Conservation (phyloP, 2,888 invertebrate species). For the Epistrophe grossulariae region DNA sequence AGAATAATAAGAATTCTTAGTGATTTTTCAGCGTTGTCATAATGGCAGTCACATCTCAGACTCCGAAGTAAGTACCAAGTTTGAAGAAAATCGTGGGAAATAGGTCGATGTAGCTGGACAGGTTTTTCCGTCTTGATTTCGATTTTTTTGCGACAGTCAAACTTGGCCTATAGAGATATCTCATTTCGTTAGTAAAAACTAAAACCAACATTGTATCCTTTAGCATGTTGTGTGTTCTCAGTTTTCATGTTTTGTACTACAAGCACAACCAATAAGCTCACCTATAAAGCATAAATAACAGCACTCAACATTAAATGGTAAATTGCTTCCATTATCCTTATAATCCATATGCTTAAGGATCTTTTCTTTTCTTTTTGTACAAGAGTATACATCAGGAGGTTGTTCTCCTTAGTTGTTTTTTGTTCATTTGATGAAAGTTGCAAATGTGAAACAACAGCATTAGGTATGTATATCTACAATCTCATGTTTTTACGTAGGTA, state of each 20-base stretch:
- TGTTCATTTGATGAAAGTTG: not conserved
- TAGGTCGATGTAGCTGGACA: too few relatives aligned
- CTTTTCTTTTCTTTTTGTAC: not conserved
- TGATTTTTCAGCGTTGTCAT: too few relatives aligned
- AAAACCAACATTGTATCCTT: not conserved
- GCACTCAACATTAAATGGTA: constrained; percentile 4
- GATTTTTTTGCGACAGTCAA: too few relatives aligned
- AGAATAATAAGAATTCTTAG: too few relatives aligned
- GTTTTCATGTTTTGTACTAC: not conserved
- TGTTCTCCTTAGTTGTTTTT: not conserved
- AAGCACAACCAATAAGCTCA: not conserved
- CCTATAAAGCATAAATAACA: not conserved
- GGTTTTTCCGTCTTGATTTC: too few relatives aligned
- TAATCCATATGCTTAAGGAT: not conserved
- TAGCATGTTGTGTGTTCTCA: not conserved
- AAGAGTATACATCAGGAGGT: not conserved
- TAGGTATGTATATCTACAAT: not conserved
- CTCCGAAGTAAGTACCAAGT: too few relatives aligned
- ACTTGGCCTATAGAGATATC: not conserved
- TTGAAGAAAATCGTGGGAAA: too few relatives aligned
- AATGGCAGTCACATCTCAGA: too few relatives aligned
- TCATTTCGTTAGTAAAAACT: not conserved
- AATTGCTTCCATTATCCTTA: constrained; percentile 2
- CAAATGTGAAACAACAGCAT: not conserved
- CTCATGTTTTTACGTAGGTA: not conserved